Base-by-base conservation (phyloP, 2,888 invertebrate species). In the Brenthis daphne region DNA sequence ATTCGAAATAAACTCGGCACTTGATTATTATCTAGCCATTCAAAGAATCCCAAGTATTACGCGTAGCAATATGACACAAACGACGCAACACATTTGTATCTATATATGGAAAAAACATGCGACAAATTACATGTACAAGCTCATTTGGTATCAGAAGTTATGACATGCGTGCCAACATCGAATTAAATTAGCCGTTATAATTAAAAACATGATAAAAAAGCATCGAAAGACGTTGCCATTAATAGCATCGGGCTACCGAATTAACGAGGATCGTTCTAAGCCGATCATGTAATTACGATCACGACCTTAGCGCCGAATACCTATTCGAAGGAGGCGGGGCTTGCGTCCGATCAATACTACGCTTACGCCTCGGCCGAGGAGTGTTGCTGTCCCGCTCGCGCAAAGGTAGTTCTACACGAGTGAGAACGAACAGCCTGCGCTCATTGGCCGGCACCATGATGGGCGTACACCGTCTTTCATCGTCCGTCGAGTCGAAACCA, bases 241-340 rank as follows among this genome's bases (percentile, higher is more conserved):
- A 89, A 89, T 87, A 86, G 87, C 84, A 80, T 78, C 82, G 76
- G 84, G 90, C 90, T 90, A 88, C 92, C 84, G 90, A 87, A 88
- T 89, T 89, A 90, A 90, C 88, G 86, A 86, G 82, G 82, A 77
- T 72, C 77, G 78, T 78, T 81, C 82, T 80, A 82, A 83, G 81
- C 85, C 86, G 83, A 86, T 87, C 86, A 84, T 84, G 87, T 87
- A 85, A 88, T 89, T 88, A 89, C 85, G 73, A 76, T 83, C 87
- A 84, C 83, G 74, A 73, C 76, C 80, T 74, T 71, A 72, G 74
- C 71, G 68, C 72, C 65, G 77, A 78, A 87, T 91, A 89, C 91
- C 90, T 90, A 90, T 86, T 73, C 79, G 73, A 71, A 67, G 47
- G 75, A 76, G 78, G 78, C 76, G 77, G 77, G 71, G 89, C 86